Evolutionary conservation across 1,140 invertebrate genomes (phyloP).

Genomic region (Pogonomyrmex barbatus): DNA sequence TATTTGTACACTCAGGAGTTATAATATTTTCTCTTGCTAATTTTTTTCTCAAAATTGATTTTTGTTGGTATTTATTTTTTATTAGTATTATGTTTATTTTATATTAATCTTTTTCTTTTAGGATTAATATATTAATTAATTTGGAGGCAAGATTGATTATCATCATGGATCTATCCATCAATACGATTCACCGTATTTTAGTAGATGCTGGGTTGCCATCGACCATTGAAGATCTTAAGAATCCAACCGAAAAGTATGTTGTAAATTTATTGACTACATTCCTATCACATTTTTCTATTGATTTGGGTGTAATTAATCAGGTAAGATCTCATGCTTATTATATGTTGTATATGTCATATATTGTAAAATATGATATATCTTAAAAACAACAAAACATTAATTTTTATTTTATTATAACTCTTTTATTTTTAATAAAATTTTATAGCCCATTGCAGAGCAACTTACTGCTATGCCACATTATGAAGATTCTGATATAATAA

Average conservation of each 20-base stretch:
- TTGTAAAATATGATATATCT: not conserved
- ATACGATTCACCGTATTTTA: slow-evolving; percentile 70
- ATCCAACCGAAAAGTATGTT: slow-evolving; percentile 77
- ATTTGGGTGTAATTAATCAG: slow-evolving; percentile 69
- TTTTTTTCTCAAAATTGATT: no score
- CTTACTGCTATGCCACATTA: slow-evolving; percentile 53
- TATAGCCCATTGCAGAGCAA: slow-evolving; percentile 75
- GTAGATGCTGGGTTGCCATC: slow-evolving; percentile 72
- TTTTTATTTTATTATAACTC: not conserved
- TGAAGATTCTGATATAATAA: slow-evolving; percentile 70
- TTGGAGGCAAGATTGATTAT: not conserved
- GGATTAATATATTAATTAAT: not conserved
- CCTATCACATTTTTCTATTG: slow-evolving; percentile 69
- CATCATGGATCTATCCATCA: slow-evolving; percentile 62
- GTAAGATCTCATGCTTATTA: slow-evolving; percentile 35
- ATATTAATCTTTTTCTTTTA: not conserved
- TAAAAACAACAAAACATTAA: not conserved
- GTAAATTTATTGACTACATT: slow-evolving; percentile 73
- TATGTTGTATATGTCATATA: not conserved
- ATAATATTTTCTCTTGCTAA: no score
- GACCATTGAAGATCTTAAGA: slow-evolving; percentile 72
- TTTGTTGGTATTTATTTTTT: not conserved
- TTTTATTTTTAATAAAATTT: slow-evolving; percentile 34
- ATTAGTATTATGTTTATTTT: not conserved
- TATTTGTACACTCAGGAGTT: no score